phyloP scores from a whole-genome alignment of 2,113 vertebrate genomes.

The Nanger granti region DNA sequence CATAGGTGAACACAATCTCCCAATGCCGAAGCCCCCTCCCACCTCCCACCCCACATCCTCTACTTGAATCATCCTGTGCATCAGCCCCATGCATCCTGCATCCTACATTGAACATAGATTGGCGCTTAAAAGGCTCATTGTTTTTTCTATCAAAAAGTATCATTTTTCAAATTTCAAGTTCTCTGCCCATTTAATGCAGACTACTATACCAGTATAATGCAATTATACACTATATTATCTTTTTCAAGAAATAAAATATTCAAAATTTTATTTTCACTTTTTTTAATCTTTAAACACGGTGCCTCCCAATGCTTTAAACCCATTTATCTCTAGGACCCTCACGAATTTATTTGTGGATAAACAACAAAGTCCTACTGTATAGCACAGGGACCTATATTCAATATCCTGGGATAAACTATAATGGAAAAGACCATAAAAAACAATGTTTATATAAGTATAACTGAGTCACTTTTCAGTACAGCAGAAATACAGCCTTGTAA shows the following conservation, averaged over 20 bases:
- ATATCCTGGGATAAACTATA: background rate
- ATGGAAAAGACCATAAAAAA: background rate
- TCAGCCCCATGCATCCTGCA: too few species aligned
- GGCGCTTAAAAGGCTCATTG: background rate
- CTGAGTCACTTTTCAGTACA: background rate
- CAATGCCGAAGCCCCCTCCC: too few species aligned
- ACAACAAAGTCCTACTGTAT: background rate
- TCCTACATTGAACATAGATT: too few species aligned
- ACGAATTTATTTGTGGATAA: background rate
- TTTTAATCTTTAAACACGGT: background rate
- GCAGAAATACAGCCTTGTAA: background rate
- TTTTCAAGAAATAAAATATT: constrained; percentile 15
- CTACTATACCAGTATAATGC: background rate
- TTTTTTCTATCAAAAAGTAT: background rate
- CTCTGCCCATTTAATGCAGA: background rate
- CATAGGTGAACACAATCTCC: too few species aligned
- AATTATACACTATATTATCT: background rate
- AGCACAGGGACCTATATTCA: background rate
- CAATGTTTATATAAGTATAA: background rate
- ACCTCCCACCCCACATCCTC: too few species aligned
- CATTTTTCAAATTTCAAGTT: constrained; percentile 6
- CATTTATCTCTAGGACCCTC: background rate
- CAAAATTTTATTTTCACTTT: background rate
- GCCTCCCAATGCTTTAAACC: background rate
- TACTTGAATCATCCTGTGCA: too few species aligned